These are phyloP conservation scores for Arenaria interpres DNA, from an alignment of 2,113 vertebrate genomes.

Conservation along the genomic window DNA sequence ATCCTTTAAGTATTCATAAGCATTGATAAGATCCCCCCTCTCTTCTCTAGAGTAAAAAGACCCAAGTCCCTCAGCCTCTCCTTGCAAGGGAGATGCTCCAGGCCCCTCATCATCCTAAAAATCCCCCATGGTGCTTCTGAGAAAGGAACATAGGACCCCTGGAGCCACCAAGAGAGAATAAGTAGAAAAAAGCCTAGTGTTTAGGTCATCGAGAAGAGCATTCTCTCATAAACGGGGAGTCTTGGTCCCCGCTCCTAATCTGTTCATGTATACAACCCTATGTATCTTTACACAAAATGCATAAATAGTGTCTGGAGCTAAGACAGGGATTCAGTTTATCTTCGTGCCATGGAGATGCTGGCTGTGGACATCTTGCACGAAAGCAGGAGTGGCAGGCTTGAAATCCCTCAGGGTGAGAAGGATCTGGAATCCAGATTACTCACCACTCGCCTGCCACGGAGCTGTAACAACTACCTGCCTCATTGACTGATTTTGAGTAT, in stretches of 20 bases:
- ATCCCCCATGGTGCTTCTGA: neutral
- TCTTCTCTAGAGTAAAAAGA: too few species aligned
- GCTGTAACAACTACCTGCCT: neutral
- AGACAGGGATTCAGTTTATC: neutral
- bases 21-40: too few species aligned
- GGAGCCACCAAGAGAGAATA: neutral
- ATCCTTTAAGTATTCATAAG: too few species aligned
- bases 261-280: neutral
- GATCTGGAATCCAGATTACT: neutral
- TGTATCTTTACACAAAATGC: neutral
- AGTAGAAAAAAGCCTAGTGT: neutral
- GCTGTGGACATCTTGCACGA: neutral
- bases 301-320: neutral
- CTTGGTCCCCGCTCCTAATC: neutral
- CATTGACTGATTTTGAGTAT: neutral
- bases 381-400: neutral
- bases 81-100: too few species aligned
- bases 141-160: neutral
- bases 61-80: too few species aligned
- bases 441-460: accelerated
- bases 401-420: neutral
- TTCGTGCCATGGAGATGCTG: neutral
- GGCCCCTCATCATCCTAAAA: neutral
- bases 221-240: neutral
- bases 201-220: neutral